Evolutionary conservation across 2,888 invertebrate species (phyloP).

Genomic region (Chrysodeixis includens): DNA sequence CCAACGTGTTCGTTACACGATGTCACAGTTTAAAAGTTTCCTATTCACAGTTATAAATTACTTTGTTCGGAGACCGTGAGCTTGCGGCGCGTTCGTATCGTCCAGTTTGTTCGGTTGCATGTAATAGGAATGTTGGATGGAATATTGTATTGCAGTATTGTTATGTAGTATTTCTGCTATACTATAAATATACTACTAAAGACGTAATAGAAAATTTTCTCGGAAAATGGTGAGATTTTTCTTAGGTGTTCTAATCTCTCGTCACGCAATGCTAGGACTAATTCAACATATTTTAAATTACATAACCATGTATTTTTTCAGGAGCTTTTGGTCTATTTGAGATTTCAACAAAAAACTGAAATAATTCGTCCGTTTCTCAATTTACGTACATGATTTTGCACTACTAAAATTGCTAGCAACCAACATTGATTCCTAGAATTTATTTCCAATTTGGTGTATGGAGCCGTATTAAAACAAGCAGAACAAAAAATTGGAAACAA

Average conservation of each 20-base stretch:
- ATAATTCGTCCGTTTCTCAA: too few relatives aligned
- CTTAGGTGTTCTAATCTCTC: too few relatives aligned
- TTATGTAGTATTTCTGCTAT: not conserved
- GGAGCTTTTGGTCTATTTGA: too few relatives aligned
- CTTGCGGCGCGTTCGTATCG: not conserved
- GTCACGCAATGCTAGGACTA: too few relatives aligned
- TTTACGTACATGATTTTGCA: too few relatives aligned
- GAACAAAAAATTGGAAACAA: not conserved
- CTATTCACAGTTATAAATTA: constrained; percentile 5
- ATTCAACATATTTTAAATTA: too few relatives aligned
- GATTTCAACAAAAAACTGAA: too few relatives aligned
- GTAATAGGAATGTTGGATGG: not conserved
- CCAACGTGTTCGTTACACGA: not conserved
- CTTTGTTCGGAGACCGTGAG: not conserved
- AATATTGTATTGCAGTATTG: too few relatives aligned
- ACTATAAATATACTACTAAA: too few relatives aligned
- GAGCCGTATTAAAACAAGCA: not conserved
- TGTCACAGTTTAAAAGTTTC: not conserved
- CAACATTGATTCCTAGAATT: not conserved
- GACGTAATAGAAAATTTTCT: too few relatives aligned
- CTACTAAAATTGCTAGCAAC: not conserved
- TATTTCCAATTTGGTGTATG: not conserved
- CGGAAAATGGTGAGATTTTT: too few relatives aligned
- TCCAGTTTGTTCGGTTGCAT: not conserved
- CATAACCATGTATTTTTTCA: too few relatives aligned